Evolutionary conservation across 2,797 vertebrate species (phyloP), one percentile per base, ranked within the genome.

Genomic region (Dermochelys coriacea): DNA sequence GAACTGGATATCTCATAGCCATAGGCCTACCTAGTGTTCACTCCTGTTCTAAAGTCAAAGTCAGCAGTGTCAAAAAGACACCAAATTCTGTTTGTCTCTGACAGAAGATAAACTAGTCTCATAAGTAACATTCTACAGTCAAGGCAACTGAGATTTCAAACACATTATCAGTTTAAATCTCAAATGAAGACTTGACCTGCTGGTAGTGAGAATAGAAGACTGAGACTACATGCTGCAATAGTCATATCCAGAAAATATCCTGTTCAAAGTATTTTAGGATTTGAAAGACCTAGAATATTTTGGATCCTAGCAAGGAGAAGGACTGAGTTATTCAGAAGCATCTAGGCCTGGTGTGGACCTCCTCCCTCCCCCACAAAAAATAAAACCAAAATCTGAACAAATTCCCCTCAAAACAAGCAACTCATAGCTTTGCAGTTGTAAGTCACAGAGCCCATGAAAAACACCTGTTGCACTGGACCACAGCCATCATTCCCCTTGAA

Each of bases 51-150:
- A 34, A 59, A 57, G 57, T 2, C 0, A 8, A 93, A 93, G 82
- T 0, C 9, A 0, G 11, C 9, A 3, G 6, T 4, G 74, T 25
- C 41, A 78, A 45, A 1, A 52, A 2, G 80, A 41, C 2, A 82
- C 21, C 1, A 85, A 71, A 83, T 84, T 5, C 0, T 51, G 37
- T 68, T 80, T 84, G 52, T 92, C 91, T 54, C 4, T 75, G 14
- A 51, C 2, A 81, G 4, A 15, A 83, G 9, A 27, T 88, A 85
- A 92, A 61, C 0, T 3, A 37, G 68, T 71, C 21, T 71, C 68
- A 19, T 86, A 86, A 57, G 11, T 74, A 75, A 50, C 8, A 86
- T 55, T 6, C 31, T 83, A 79, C 34, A 86, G 45, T 51, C 6
- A 85, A 59, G 45, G 18, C 0, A 1, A 31, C 2, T 2, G 75